Evolutionary conservation across 1,140 invertebrate genomes (phyloP).

Genomic region (Drosophila erecta): DNA sequence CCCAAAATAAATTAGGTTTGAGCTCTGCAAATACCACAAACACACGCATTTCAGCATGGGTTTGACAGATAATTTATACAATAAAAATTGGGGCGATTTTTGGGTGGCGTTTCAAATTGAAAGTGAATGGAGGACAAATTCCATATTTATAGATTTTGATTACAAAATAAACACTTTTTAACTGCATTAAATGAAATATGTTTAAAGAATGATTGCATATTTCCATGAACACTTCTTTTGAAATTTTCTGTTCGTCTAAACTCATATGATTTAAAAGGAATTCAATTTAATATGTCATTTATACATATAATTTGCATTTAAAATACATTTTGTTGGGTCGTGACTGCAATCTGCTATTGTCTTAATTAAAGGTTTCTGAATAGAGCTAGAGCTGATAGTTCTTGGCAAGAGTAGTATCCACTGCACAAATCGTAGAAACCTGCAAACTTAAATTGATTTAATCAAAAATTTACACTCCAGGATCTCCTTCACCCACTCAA

Average conservation of each 20-base stretch:
- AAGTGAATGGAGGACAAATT: not conserved
- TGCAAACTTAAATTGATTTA: conserved; percentile 6
- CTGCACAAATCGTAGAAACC: not conserved
- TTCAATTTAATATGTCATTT: no score
- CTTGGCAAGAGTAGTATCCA: not conserved
- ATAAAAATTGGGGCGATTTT: conserved; percentile 21
- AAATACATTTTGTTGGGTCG: no score
- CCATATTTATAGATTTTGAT: not conserved
- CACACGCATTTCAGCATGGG: conserved; percentile 17
- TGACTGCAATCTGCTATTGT: no score
- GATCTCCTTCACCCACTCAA: conserved; percentile 17
- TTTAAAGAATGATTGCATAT: not conserved
- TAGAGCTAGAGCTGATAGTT: not conserved
- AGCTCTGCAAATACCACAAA: conserved; percentile 8
- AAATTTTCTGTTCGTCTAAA: no score
- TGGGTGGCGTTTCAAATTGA: conserved; percentile 17
- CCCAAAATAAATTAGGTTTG: conserved; percentile 42
- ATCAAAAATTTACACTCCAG: conserved; percentile 16
- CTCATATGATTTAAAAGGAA: no score
- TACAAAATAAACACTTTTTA: conserved; percentile 14
- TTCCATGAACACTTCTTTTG: not conserved
- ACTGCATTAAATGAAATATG: no score
- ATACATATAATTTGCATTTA: no score
- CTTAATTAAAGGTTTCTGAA: not conserved
- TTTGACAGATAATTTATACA: conserved; percentile 37